Evolutionary conservation across 2,113 vertebrate species (phyloP).

Genomic region (Rhagologus leucostigma): DNA sequence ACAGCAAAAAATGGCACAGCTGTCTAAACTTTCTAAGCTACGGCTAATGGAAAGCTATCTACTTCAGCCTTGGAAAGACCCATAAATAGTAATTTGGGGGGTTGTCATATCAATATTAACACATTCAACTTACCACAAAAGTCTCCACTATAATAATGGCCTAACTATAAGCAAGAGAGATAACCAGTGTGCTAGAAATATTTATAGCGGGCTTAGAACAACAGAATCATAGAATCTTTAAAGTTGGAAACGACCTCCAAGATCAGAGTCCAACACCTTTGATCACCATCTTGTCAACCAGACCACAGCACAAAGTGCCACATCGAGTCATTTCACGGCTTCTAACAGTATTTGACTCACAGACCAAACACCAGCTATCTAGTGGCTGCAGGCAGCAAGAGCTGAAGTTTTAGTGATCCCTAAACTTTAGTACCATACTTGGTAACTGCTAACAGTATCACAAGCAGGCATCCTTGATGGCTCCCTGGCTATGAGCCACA

Average conservation of each 20-base stretch:
- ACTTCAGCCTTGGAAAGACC: neutral
- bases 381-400: neutral
- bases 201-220: neutral
- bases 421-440: neutral
- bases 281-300: neutral
- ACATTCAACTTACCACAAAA: neutral
- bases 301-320: neutral
- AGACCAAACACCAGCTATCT: neutral
- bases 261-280: neutral
- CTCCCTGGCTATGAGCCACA: neutral
- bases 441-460: neutral
- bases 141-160: neutral
- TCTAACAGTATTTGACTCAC: neutral
- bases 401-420: neutral
- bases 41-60: neutral
- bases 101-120: neutral
- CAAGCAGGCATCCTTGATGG: neutral
- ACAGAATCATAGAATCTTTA: neutral
- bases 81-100: accelerated
- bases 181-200: neutral
- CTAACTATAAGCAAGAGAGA: neutral
- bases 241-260: neutral
- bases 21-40: neutral
- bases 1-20: neutral
- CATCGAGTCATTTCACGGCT: accelerated